Conservation (phyloP, 1,140 invertebrate genomes). For the Lanistes nyassanus region DNA sequence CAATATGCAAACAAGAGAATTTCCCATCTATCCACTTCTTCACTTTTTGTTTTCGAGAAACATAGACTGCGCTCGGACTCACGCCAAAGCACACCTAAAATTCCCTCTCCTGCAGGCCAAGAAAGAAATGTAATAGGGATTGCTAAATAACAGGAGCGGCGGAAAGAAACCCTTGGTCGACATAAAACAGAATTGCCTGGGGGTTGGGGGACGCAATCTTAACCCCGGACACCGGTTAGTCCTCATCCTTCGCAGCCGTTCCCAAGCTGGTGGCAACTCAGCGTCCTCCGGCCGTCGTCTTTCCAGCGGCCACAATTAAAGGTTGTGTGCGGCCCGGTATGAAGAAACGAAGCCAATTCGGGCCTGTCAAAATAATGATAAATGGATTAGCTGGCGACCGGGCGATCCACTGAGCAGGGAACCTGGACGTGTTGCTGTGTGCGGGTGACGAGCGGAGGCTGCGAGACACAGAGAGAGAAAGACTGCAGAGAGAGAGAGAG, state of each 20-base stretch:
- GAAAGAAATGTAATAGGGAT: too few species aligned
- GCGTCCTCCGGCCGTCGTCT: neutral
- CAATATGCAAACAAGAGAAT: too few species aligned
- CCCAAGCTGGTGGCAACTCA: neutral
- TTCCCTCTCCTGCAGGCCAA: too few species aligned
- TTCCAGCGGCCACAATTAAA: conserved; percentile 28
- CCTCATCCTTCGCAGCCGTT: neutral
- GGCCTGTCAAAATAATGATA: conserved; percentile 30
- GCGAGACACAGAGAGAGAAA: neutral
- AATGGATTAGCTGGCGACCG: conserved; percentile 21
- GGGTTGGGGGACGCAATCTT: neutral
- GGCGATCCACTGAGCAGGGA: conserved; percentile 5
- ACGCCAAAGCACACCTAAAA: too few species aligned
- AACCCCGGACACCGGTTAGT: neutral
- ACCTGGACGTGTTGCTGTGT: neutral
- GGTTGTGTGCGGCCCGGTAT: conserved; percentile 10
- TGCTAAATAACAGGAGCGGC: neutral
- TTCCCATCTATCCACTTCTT: too few species aligned
- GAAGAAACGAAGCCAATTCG: conserved; percentile 27
- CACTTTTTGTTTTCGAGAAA: too few species aligned
- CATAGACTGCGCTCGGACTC: too few species aligned
- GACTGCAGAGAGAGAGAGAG: neutral
- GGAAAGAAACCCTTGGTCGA: neutral
- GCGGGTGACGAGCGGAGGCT: neutral
- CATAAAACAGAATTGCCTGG: neutral